These are phyloP conservation scores for Andrena trimmerana DNA, from an alignment of 2,888 invertebrate genomes.

Conservation along the genomic window DNA sequence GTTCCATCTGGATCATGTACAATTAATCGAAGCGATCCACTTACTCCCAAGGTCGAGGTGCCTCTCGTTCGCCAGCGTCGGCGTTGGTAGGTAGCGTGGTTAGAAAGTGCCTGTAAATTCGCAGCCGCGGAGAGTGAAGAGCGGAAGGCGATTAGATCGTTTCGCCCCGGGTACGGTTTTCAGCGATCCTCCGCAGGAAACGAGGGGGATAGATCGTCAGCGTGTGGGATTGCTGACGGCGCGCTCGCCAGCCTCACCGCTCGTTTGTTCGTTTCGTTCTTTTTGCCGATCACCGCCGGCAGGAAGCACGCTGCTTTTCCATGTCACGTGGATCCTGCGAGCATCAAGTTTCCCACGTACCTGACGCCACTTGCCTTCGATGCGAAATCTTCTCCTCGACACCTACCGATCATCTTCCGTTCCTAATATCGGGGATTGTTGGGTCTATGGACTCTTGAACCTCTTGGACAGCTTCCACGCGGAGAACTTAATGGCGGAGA, in stretches of 20 bases:
- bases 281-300: slow-evolving; percentile 63
- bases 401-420: neutral
- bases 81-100: slow-evolving; percentile 36
- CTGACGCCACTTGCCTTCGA: too few species aligned
- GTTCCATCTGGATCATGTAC: slow-evolving; percentile 27
- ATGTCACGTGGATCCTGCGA: slow-evolving; percentile 20
- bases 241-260: slow-evolving; percentile 15
- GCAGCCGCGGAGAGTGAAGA: slow-evolving; percentile 61
- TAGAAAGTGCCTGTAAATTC: slow-evolving; percentile 62
- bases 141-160: slow-evolving; percentile 75
- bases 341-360: slow-evolving; percentile 37
- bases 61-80: slow-evolving; percentile 12
- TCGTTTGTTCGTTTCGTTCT: slow-evolving; percentile 43
- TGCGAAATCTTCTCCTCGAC: neutral
- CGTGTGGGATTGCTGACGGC: slow-evolving; percentile 52
- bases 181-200: slow-evolving; percentile 64
- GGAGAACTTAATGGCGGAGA: slow-evolving; percentile 47
- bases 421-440: neutral
- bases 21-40: slow-evolving; percentile 38
- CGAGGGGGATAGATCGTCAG: slow-evolving; percentile 55
- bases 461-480: slow-evolving; percentile 18
- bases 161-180: slow-evolving; percentile 57
- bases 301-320: slow-evolving; percentile 66
- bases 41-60: slow-evolving; percentile 39
- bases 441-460: too few species aligned